Evolutionary conservation across 2,113 vertebrate genomes (phyloP), one percentile per base, ranked within the genome.

Genomic region (Panthera leo): DNA sequence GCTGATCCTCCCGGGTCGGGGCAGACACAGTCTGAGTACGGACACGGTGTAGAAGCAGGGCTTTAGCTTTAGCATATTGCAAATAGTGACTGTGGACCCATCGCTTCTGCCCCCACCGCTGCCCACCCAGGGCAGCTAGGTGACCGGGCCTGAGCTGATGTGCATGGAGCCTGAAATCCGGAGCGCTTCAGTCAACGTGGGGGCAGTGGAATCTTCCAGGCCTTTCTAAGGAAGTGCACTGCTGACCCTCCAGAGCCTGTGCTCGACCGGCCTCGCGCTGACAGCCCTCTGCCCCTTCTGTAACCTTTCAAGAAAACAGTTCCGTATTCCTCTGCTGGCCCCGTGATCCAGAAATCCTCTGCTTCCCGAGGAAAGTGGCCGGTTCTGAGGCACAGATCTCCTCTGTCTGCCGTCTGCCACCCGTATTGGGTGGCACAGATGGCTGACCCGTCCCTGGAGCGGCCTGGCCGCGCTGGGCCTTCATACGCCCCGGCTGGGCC

Each of bases 231-330:
- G 55, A 51, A 39, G 3, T 39, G 45, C 19, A 27, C 29, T 19
- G 63, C 5, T 5, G 36, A 16, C 21, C 23, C 18, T 45, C 27
- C 39, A 55, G 6, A 42, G 19, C 36, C 45, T 79, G 31, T 1
- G 1, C 3, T 3, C n/a, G 53, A 53, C 7, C 7, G 73, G 13
- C 3, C 2, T 36, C 12, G 15, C 19, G n/a, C 34, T 14, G n/a
- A n/a, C 19, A 16, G 6, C 15, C n/a, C 13, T 45, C 1, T 78
- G 48, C n/a, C 27, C 11, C 2, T 53, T 70, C 42, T 31, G 21
- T 23, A 31, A 13, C 42, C 16, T 70, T 70, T 83, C n/a, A 78
- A 19, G 31, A 68, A 36, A 36, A 4, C 39, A 5, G 25, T 10
- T 75, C 27, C 80, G 42, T 10, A 25, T 61, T 36, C 29, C 34